Percentiles rank a stretch among this genome's conserved stretches.
Conservation (phyloP, 2,797 vertebrate species). For the Toxotes lorentzi region DNA sequence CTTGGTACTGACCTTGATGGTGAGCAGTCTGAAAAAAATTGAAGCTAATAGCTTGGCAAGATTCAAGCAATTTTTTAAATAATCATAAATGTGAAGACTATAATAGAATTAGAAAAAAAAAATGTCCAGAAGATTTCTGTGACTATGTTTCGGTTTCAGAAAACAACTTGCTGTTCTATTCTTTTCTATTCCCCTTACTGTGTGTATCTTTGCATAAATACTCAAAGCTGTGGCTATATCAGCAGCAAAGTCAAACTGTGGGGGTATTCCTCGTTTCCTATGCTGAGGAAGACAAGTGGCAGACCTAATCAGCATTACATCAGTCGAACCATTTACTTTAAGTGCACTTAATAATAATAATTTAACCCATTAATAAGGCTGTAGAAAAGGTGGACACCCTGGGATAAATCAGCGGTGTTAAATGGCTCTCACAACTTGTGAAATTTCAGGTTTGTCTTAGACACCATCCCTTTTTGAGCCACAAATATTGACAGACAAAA, state of each 20-base stretch:
- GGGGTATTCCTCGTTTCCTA: conserved; percentile 1
- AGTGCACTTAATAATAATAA: conserved; percentile 24
- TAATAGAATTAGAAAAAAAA: not conserved
- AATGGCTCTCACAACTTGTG: conserved; percentile 2
- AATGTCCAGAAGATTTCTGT: not conserved
- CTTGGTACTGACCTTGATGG: conserved; percentile 15
- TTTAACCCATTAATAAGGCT: not conserved
- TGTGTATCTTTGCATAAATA: not conserved
- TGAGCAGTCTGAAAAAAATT: not conserved
- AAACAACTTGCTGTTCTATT: not conserved
- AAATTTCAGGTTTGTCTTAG: not conserved
- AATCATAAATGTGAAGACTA: conserved; percentile 1
- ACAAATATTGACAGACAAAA: not conserved
- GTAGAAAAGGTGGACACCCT: not conserved
- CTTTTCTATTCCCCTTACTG: not conserved
- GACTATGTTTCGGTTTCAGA: not conserved
- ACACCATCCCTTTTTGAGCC: not conserved
- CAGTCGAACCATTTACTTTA: conserved; percentile 3
- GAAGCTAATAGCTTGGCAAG: not conserved
- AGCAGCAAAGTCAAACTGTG: conserved; percentile 19
- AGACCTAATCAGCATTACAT: conserved; percentile 37
- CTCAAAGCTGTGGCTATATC: not conserved
- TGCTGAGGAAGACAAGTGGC: not conserved
- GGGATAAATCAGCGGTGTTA: not conserved
- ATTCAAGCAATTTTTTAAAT: not conserved